Evolutionary conservation across 2,797 vertebrate species (phyloP), one percentile per base, ranked within the genome.

Genomic region (Lophius americanus): DNA sequence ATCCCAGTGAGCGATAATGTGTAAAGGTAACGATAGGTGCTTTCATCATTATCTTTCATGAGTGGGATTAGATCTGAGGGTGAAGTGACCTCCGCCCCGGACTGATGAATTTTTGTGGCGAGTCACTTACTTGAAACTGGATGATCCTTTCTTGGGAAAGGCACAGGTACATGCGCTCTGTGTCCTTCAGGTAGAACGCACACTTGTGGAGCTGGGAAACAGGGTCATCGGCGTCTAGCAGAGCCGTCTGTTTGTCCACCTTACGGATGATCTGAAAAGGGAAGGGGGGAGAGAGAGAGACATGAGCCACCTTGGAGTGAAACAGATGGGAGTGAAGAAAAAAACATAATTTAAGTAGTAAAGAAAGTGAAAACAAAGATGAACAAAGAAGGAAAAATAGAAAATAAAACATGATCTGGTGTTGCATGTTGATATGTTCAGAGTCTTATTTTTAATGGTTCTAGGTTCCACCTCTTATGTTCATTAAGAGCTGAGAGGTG

Each of bases 101-200:
- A 35, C 0, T n/a, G 33, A 43, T 9, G 6, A 0, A 14, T 7
- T 9, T 4, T 12, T 32, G n/a, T 32, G 36, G 33, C 11, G 43
- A 8, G 48, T 51, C 36, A 64, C 95, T 92, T 73, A 99, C 98
- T 95, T 99, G 98, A 95, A 99, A 99, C 61, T 99, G 98, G 88
- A 99, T 99, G 93, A 99, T 99, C 96, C 98, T 96, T 92, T 99
- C 98, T 94, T 99, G 98, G 87, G 98, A 99, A 95, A 99, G 97
- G 95, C 98, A 99, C 96, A 99, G 94, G 92, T 99, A 99, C 98
- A 99, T 99, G 95, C 98, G 95, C 90, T 99, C 98, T 4, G 97
- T 99, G 92, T 99, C 98, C 93, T 99, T 99, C 94, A 99, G 95
- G 92, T 97, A 99, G 95, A 99, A 99, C 76, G 97, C 97, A 94